phyloP scores from a whole-genome alignment of 2,797 vertebrate species.

The Scolopax rusticola region DNA sequence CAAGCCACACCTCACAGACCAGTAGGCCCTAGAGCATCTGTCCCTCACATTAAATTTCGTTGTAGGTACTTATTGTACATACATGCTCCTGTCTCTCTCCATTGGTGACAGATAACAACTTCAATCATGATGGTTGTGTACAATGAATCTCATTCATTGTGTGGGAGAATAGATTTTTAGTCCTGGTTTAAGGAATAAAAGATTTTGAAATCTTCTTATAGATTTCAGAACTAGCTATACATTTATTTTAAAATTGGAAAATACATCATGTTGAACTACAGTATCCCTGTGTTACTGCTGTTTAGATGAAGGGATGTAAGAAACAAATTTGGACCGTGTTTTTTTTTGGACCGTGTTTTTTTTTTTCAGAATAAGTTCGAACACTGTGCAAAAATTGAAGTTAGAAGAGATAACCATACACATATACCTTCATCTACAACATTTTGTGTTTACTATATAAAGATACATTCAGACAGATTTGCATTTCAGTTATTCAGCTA shows the following conservation, averaged over 20 bases:
- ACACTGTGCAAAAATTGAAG: not conserved
- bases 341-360: too few species aligned
- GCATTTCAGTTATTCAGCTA: not conserved
- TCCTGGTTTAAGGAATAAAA: not conserved
- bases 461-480: not conserved
- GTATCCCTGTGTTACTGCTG: not conserved
- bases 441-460: not conserved
- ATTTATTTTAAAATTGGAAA: not conserved
- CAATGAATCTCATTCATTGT: accelerated
- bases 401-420: not conserved
- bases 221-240: not conserved
- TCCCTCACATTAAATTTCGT: not conserved
- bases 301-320: not conserved
- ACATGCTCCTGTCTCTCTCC: not conserved
- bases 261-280: not conserved
- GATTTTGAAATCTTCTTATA: not conserved
- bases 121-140: accelerated
- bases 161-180: not conserved
- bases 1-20: not conserved
- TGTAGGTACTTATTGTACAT: not conserved
- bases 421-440: not conserved
- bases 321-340: not conserved
- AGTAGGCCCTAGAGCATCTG: not conserved
- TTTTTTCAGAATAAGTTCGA: not conserved
- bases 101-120: not conserved